Conservation (phyloP, 1,140 invertebrate genomes). For the Drosophila mayri region DNA sequence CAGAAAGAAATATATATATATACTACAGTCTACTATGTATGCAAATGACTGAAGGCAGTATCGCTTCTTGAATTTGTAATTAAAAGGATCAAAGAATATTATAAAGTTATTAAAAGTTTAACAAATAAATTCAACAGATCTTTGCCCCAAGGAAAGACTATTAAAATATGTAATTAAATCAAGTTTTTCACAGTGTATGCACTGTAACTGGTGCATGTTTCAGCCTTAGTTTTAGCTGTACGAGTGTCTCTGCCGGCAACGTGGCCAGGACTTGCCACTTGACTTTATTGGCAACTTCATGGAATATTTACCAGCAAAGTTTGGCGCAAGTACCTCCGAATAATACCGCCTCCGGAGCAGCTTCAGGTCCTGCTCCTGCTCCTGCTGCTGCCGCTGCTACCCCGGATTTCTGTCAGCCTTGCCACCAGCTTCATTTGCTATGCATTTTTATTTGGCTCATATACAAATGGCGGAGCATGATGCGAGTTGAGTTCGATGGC, state of each 20-base stretch:
- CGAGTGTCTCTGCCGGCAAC: slow-evolving; percentile 9
- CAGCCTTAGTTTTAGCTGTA: slow-evolving; percentile 5
- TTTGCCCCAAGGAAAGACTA: too few relatives aligned
- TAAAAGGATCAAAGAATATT: background rate
- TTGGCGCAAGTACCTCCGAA: slow-evolving; percentile 70
- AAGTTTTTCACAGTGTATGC: slow-evolving; percentile 23
- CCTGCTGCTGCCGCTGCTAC: background rate
- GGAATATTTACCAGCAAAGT: slow-evolving; percentile 79
- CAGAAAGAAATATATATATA: slow-evolving; percentile 1
- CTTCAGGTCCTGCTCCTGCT: background rate
- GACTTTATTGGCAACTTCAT: slow-evolving; percentile 84
- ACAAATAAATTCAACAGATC: background rate
- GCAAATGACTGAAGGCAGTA: background rate
- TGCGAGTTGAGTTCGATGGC: slow-evolving; percentile 38
- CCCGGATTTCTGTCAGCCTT: slow-evolving; percentile 28
- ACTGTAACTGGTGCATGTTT: slow-evolving; percentile 38
- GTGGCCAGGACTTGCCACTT: slow-evolving; percentile 73
- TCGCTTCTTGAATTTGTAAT: background rate
- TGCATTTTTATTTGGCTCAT: slow-evolving; percentile 84
- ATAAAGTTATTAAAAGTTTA: background rate
- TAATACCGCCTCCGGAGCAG: slow-evolving; percentile 32
- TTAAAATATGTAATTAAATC: too few relatives aligned
- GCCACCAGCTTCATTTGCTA: slow-evolving; percentile 69
- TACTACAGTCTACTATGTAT: too few relatives aligned
- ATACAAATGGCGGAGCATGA: slow-evolving; percentile 72